Evolutionary conservation across 2,797 vertebrate genomes (phyloP), one percentile per base, ranked within the genome.

Genomic region (Myotis vivesi): DNA sequence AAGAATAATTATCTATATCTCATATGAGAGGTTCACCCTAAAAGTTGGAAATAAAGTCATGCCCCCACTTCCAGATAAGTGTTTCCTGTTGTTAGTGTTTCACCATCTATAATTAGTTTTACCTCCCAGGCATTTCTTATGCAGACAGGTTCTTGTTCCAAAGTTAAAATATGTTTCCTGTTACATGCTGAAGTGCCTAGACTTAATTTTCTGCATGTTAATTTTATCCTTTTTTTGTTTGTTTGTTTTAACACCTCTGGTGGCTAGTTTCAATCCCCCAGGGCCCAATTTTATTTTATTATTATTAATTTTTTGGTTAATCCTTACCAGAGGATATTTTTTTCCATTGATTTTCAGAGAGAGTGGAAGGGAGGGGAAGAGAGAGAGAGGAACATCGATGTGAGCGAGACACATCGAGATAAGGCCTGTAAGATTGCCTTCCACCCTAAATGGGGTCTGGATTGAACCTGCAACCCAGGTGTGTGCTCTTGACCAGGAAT

Each of bases 141-240:
- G 44, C 71, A 94, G 92, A 86, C 1, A 59, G 17, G 2, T 20
- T 92, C 64, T 85, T 85, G 0, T 92, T 91, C 30, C 53, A 88
- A 76, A 87, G 87, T 92, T 87, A 76, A 91, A 90, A 89, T 89
- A 19, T 80, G 76, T 92, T 94, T 95, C 36, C 57, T 87, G 28
- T 80, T 89, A 69, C 49, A 85, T 87, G 72, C 15, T 81, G n/a
- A 91, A 57, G 30, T 41, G 6, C 20, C 22, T 11, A 91, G 41
- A 81, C 36, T 87, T 87, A 76, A 57, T 91, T 94, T 93, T 93
- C 30, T 72, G 51, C 51, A 80, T 12, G 17, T 55, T 72, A 69
- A 33, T 88, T 93, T 92, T 57, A 59, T 68, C 59, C 57, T 22
- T 64, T 88, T 82, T 77, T 23, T 23, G 0, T 69, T 36, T 68